These are phyloP conservation scores for Sporophila hypoxantha DNA, from an alignment of 2,113 vertebrate species.

Conservation along the genomic window DNA sequence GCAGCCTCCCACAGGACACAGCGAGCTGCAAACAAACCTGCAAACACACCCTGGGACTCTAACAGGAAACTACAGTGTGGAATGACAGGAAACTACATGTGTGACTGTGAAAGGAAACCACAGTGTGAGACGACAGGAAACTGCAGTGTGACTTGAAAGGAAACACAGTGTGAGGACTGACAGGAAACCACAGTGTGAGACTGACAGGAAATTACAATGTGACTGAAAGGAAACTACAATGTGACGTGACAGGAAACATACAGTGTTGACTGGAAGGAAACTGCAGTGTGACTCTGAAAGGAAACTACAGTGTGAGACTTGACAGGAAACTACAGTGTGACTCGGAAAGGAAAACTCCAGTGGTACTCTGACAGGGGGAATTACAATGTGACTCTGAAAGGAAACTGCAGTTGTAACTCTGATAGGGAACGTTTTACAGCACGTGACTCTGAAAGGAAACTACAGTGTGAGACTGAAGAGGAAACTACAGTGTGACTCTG, in stretches of 20 bases:
- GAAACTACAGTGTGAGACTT: not conserved
- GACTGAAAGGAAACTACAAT: too few species aligned
- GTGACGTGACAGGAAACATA: too few species aligned
- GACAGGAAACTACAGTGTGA: not conserved
- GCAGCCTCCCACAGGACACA: not conserved
- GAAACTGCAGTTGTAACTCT: not conserved
- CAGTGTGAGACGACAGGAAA: too few species aligned
- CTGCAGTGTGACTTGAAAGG: not conserved
- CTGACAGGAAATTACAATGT: too few species aligned
- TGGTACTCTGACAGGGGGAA: too few species aligned
- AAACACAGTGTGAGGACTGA: not conserved
- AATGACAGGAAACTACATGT: too few species aligned
- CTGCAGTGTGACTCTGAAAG: not conserved
- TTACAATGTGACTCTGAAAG: not conserved
- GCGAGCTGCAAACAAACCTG: not conserved
- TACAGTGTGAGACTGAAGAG: too few species aligned
- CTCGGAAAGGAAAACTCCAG: too few species aligned
- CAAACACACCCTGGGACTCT: not conserved
- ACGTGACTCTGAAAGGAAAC: not conserved
- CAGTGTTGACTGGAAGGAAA: rapidly evolving
- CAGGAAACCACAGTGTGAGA: too few species aligned
- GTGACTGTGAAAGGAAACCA: not conserved
- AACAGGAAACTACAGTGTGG: too few species aligned
- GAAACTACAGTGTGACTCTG: too few species aligned
- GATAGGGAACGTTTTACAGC: too few species aligned